Percentiles rank a stretch among this genome's conserved stretches.
Evolutionary conservation across 2,797 vertebrate species (phyloP).

Genomic region (Brachyalestes nurse): DNA sequence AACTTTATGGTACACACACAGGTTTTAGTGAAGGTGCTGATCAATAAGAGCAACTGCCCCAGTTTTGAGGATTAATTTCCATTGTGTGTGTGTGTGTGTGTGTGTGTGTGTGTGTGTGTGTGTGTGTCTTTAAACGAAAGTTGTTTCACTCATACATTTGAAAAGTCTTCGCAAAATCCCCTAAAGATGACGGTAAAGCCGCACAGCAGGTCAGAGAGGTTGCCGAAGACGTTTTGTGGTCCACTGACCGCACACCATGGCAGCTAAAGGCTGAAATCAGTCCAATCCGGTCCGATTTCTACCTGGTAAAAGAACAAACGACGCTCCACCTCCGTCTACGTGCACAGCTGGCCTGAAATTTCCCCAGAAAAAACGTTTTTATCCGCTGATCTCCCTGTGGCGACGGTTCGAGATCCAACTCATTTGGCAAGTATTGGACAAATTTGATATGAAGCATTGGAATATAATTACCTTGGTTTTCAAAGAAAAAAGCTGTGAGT

Average conservation of each 20-base stretch:
- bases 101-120: constrained; percentile 35
- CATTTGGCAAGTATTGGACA: not conserved
- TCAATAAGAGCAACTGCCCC: constrained; percentile 30
- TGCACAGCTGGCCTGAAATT: no score
- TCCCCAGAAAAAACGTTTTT: no score
- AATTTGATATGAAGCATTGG: not conserved
- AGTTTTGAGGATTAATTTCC: constrained; percentile 43
- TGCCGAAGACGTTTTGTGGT: not conserved
- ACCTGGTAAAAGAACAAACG: not conserved
- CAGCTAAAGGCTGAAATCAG: not conserved
- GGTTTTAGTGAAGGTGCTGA: constrained; percentile 15
- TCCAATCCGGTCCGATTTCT: constrained; percentile 4
- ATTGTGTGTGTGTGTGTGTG: constrained; percentile 32
- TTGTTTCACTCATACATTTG: no score
- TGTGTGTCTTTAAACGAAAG: not conserved
- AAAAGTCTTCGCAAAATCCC: no score
- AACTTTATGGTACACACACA: not conserved
- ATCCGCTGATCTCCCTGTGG: no score
- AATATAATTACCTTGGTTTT: not conserved
- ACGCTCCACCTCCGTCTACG: no score
- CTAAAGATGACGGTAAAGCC: no score
- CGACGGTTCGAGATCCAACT: no score
- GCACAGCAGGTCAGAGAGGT: not conserved
- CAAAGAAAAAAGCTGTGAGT: not conserved
- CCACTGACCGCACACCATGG: not conserved